A percentile compares a stretch with the other conserved stretches of the same genome.
These are phyloP conservation scores for Cremastinae sp. DNA, from an alignment of 2,888 invertebrate species.

Conservation along the genomic window DNA sequence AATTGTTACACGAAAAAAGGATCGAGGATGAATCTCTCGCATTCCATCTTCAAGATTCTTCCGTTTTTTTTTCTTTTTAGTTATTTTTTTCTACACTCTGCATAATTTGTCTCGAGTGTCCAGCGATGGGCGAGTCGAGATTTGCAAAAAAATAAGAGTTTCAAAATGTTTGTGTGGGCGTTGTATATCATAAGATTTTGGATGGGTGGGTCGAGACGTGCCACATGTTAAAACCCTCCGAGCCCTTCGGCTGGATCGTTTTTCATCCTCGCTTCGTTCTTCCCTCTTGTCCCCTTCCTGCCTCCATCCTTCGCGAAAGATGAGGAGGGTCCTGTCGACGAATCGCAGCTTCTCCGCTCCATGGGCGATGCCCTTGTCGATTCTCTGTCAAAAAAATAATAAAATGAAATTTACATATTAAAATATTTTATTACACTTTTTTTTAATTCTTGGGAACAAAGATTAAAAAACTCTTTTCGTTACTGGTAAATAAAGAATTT, in stretches of 20 bases:
- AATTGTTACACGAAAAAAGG: constrained; percentile 22
- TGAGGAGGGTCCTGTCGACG: constrained; percentile 14
- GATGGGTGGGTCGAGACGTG: constrained; percentile 31
- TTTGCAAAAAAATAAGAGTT: neutral
- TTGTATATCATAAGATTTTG: constrained; percentile 38
- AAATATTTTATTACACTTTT: too few relatives aligned
- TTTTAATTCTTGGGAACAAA: too few relatives aligned
- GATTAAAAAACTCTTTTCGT: too few relatives aligned
- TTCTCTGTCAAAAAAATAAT: neutral
- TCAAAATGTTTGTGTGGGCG: constrained; percentile 39
- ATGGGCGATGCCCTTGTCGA: neutral
- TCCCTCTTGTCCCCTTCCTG: neutral
- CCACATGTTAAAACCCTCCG: constrained; percentile 33
- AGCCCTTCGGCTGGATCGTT: constrained; percentile 53
- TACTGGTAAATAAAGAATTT: too few relatives aligned
- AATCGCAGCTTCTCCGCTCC: neutral
- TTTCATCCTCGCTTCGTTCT: constrained; percentile 47
- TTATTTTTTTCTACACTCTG: neutral
- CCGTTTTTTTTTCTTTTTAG: constrained; percentile 15
- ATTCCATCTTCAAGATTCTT: constrained; percentile 4
- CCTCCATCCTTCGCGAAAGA: constrained; percentile 20
- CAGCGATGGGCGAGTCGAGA: constrained; percentile 10
- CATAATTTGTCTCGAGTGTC: constrained; percentile 30
- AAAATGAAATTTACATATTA: too few relatives aligned
- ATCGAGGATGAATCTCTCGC: constrained; percentile 7